Percentiles rank a stretch among this genome's conserved stretches.
Evolutionary conservation across 2,797 vertebrate genomes (phyloP).

Genomic region (Gymnopithys bicolor): DNA sequence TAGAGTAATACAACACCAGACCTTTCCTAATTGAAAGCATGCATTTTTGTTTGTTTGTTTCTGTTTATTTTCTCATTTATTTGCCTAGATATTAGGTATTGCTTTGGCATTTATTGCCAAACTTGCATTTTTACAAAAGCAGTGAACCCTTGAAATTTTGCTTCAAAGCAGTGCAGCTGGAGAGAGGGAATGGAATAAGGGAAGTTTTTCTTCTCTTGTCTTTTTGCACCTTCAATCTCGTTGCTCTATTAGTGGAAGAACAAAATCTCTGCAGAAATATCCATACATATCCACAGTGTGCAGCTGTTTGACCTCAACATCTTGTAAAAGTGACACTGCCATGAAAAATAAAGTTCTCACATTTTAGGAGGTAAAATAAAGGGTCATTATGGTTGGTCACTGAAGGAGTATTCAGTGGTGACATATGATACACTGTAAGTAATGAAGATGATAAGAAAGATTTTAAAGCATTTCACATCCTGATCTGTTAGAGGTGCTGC

Average conservation of each 20-base stretch:
- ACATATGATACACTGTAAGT: background rate
- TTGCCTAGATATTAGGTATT: background rate
- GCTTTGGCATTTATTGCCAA: background rate
- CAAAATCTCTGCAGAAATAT: conserved; percentile 40
- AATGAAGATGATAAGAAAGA: conserved; percentile 18
- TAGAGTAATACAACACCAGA: background rate
- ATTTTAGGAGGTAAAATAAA: conserved; percentile 5
- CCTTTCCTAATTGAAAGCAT: background rate
- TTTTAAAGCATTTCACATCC: background rate
- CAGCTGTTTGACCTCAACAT: conserved; percentile 47
- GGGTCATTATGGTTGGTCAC: background rate
- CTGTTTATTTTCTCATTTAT: background rate
- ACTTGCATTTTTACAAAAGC: background rate
- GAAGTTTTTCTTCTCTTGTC: conserved; percentile 19
- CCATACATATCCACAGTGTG: background rate
- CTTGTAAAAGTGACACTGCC: conserved; percentile 4
- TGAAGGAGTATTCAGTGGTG: background rate
- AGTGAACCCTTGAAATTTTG: background rate
- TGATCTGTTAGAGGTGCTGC: background rate
- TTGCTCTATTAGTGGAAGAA: background rate
- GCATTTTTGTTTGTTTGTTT: background rate
- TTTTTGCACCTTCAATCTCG: background rate
- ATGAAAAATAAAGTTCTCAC: background rate
- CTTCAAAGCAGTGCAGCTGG: background rate
- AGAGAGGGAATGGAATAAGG: background rate